phyloP scores from a whole-genome alignment of 23 tunicate genomes.

The Styela clava region DNA sequence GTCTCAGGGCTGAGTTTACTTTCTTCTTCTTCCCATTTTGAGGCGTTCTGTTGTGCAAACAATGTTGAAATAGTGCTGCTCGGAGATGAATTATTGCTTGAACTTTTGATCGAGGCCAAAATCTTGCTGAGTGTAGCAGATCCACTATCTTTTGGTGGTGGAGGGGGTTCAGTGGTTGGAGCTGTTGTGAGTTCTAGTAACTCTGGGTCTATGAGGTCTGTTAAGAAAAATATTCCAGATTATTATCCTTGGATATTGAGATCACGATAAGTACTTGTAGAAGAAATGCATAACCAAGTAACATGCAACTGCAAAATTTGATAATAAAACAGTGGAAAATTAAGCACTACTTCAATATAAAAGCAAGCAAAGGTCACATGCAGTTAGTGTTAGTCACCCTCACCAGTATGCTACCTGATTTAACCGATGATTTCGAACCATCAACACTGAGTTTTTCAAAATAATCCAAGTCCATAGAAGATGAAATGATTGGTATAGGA shows the following conservation, averaged over 20 bases:
- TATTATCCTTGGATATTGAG: too few relatives aligned
- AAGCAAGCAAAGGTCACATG: neutral
- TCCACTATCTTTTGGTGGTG: constrained; percentile 22
- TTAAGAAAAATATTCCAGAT: constrained; percentile 8
- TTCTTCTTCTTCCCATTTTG: constrained; percentile 49
- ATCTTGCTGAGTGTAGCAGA: constrained; percentile 43
- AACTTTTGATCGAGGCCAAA: constrained; percentile 57
- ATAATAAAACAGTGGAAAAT: neutral
- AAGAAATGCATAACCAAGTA: too few relatives aligned
- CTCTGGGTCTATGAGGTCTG: constrained; percentile 75
- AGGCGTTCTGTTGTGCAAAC: neutral
- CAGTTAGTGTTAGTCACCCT: neutral
- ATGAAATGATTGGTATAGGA: neutral
- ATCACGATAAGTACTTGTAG: too few relatives aligned
- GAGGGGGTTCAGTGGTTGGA: constrained; percentile 47
- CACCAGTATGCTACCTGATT: constrained; percentile 13
- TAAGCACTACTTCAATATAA: too few relatives aligned
- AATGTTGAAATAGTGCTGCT: neutral
- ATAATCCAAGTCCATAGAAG: constrained; percentile 33
- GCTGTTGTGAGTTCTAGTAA: constrained; percentile 61
- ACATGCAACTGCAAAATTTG: neutral
- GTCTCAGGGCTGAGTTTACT: constrained; percentile 36
- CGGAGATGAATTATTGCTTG: constrained; percentile 8
- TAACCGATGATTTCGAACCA: neutral
- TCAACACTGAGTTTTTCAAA: constrained; percentile 8